A percentile compares a stretch with the other conserved stretches of the same genome.
Evolutionary conservation across 1,140 invertebrate species (phyloP).

Genomic region (Halyomorpha halys): DNA sequence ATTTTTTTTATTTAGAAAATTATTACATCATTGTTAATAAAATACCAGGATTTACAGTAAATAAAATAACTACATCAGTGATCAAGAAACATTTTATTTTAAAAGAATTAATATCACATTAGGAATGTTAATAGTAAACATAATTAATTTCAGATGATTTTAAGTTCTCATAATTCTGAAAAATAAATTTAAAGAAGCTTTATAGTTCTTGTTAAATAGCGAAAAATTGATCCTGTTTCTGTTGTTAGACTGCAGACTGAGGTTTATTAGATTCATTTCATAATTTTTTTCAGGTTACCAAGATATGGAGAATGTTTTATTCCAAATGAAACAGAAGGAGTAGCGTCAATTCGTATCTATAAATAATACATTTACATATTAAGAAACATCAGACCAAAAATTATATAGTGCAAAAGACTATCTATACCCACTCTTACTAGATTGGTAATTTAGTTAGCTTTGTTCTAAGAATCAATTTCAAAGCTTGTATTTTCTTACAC

Average conservation of each 20-base stretch:
- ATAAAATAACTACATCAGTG: too few relatives aligned
- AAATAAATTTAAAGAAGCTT: too few relatives aligned
- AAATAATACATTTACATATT: conserved; percentile 22
- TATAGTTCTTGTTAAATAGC: too few relatives aligned
- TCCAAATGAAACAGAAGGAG: conserved; percentile 33
- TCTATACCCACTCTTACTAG: conserved; percentile 1
- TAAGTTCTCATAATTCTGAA: too few relatives aligned
- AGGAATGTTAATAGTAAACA: too few relatives aligned
- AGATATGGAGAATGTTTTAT: conserved; percentile 31
- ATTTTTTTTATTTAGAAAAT: too few relatives aligned
- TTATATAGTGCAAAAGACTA: neutral
- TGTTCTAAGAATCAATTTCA: neutral
- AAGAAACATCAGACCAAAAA: neutral
- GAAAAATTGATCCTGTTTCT: neutral
- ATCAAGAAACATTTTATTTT: too few relatives aligned
- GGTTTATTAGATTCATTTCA: neutral
- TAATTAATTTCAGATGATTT: too few relatives aligned
- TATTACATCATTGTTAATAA: too few relatives aligned
- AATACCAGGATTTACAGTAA: too few relatives aligned
- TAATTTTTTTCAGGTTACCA: conserved; percentile 10
- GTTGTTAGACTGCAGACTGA: neutral
- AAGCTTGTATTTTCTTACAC: neutral
- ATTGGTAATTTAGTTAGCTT: neutral
- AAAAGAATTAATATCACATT: too few relatives aligned
- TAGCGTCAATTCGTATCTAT: conserved; percentile 31